Evolutionary conservation across 2,797 vertebrate genomes (phyloP).

Genomic region (Gallirallus australis): DNA sequence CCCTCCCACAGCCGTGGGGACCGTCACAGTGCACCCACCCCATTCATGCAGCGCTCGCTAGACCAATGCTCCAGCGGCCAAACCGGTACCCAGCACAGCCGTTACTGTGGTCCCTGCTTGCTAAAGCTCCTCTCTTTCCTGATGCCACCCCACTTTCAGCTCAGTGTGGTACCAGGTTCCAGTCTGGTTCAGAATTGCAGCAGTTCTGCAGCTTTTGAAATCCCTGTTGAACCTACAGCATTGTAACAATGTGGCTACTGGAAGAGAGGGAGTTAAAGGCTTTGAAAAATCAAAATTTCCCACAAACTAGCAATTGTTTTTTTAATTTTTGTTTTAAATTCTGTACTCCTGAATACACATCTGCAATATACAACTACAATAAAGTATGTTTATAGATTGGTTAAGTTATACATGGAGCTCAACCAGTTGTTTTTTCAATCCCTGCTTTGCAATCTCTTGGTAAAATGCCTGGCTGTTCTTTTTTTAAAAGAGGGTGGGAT

Average conservation of each 20-base stretch:
- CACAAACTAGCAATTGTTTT: neutral
- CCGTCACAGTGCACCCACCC: neutral
- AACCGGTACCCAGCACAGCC: neutral
- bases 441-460: neutral
- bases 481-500: neutral
- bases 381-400: neutral
- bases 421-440: neutral
- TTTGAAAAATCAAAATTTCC: neutral
- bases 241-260: rapidly evolving
- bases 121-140: no score
- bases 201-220: neutral
- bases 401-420: neutral
- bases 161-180: neutral
- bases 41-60: no score
- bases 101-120: neutral
- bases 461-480: neutral
- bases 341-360: neutral
- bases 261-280: neutral
- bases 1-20: rapidly evolving
- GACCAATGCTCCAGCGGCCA: neutral
- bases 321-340: neutral
- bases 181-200: neutral
- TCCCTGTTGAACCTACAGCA: neutral
- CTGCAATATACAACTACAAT: neutral
- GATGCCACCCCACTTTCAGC: neutral